phyloP scores from a whole-genome alignment of 2,888 invertebrate genomes.

The Cantharis nigra region DNA sequence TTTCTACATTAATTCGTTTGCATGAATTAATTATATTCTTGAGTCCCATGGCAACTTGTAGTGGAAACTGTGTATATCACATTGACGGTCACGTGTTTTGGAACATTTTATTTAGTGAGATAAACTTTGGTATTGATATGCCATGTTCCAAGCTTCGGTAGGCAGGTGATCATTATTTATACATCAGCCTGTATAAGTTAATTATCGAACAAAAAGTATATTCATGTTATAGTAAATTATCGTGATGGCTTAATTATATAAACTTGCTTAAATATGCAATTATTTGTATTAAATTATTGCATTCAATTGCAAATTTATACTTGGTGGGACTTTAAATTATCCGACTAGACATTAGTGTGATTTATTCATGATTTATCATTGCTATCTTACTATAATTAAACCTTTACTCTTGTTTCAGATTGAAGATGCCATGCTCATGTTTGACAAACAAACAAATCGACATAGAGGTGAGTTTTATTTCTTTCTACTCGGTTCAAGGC shows the following conservation, averaged over 20 bases:
- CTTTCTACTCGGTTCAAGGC: not conserved
- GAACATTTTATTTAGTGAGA: slow-evolving; percentile 11
- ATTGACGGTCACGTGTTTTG: slow-evolving; percentile 19
- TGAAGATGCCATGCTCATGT: slow-evolving; percentile 99
- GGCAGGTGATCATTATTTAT: slow-evolving; percentile 28
- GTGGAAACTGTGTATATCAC: slow-evolving; percentile 14
- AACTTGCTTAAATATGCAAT: slow-evolving; percentile 19
- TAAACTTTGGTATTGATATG: slow-evolving; percentile 28
- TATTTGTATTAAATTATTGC: slow-evolving; percentile 17
- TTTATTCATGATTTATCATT: not conserved
- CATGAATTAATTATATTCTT: slow-evolving; percentile 26
- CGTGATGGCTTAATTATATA: slow-evolving; percentile 31
- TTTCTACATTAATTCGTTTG: slow-evolving; percentile 20
- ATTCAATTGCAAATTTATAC: slow-evolving; percentile 12
- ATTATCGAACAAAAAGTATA: slow-evolving; percentile 29
- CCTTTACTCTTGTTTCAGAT: slow-evolving; percentile 76
- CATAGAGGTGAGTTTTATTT: slow-evolving; percentile 87
- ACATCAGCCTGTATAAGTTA: slow-evolving; percentile 23
- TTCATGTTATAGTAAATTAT: slow-evolving; percentile 23
- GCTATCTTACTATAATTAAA: not conserved
- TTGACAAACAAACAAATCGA: slow-evolving; percentile 99
- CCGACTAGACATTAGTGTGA: slow-evolving; percentile 3
- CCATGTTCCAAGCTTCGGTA: slow-evolving; percentile 26
- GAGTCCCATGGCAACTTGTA: slow-evolving; percentile 17
- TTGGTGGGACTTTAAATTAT: not conserved